Conservation (phyloP, 1,140 invertebrate species). For the Asobara japonica region DNA sequence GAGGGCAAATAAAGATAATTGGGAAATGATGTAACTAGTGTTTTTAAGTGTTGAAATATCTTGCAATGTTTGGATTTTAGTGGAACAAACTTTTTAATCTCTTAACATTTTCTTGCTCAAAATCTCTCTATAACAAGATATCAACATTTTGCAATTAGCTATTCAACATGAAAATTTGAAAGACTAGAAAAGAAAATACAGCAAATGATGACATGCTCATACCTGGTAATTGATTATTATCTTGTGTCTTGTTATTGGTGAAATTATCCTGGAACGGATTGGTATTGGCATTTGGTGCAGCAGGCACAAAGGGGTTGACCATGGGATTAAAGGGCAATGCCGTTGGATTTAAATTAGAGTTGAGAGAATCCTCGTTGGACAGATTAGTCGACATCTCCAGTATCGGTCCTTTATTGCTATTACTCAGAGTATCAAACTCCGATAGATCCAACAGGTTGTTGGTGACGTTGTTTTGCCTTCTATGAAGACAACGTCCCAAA, state of each 20-base stretch:
- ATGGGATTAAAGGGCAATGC: slow-evolving; percentile 62
- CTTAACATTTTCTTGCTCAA: too few relatives aligned
- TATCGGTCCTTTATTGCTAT: slow-evolving; percentile 67
- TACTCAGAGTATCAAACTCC: slow-evolving; percentile 70
- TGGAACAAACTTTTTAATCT: too few relatives aligned
- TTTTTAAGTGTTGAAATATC: not conserved
- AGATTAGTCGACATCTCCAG: slow-evolving; percentile 59
- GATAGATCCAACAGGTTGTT: slow-evolving; percentile 68
- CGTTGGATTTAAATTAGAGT: slow-evolving; percentile 63
- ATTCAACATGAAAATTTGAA: too few relatives aligned
- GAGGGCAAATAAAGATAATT: not conserved
- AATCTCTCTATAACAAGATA: too few relatives aligned
- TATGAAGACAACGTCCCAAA: slow-evolving; percentile 56
- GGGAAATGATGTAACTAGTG: not conserved
- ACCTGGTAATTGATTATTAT: slow-evolving; percentile 64
- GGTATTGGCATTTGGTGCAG: slow-evolving; percentile 55
- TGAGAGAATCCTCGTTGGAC: slow-evolving; percentile 62
- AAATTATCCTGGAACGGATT: slow-evolving; percentile 65
- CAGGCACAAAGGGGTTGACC: slow-evolving; percentile 56
- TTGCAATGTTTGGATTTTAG: too few relatives aligned
- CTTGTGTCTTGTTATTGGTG: slow-evolving; percentile 60
- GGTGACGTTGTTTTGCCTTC: slow-evolving; percentile 68
- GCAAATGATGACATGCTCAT: slow-evolving; percentile 1
- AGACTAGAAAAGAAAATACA: too few relatives aligned
- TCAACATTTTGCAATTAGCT: too few relatives aligned